Base-by-base conservation (phyloP, 1,140 invertebrate genomes). In the Odontomachus brunneus region DNA sequence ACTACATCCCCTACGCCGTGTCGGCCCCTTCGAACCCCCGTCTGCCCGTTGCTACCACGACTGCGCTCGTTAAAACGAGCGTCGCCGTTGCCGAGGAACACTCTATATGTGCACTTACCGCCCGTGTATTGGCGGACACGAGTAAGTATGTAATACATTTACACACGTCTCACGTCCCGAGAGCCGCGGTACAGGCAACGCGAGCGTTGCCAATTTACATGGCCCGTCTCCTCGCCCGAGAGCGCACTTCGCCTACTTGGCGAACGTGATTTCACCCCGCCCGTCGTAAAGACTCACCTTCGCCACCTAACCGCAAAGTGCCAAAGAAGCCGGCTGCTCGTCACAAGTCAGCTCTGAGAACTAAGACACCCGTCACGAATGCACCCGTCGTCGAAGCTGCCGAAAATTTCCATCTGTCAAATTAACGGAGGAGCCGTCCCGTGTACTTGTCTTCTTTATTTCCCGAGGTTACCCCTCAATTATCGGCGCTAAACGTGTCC, bases 161-260 rank as follows among this genome's bases (percentile, higher is more conserved):
- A 69, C 63, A 78, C 49, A 19, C 65, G 5, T 69, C 57, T 69
- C 49, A 69, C 65, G 63, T 78, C 22, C 2, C 29, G 55, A 49
- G 22, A 3, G 14, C 44, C 22, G 4, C 22, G 33, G 3, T 69
- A 17, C 49, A 57, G 33, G 63, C 63, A 48, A 78, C 51, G 38
- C n/a, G 24, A n/a, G n/a, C 59, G 19, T 53, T 76, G 49, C 17
- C 75, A 78, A 69, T 78, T 78, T 78, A 57, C 75, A 69, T 78
- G 59, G 29, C 38, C 14, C n/a, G 17, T 75, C 24, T 29, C n/a
- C 62, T 29, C 29, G 5, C 29, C 2, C 29, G 33, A 51, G 24
- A 62, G 38, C 48, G 63, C 19, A 66, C 48, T 66, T 66, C 73
- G 49, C 9, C 33, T 69, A 57, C 62, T 66, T 66, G 33, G n/a